Base-by-base conservation (phyloP, 2,888 invertebrate genomes). In the Diaperis boleti region DNA sequence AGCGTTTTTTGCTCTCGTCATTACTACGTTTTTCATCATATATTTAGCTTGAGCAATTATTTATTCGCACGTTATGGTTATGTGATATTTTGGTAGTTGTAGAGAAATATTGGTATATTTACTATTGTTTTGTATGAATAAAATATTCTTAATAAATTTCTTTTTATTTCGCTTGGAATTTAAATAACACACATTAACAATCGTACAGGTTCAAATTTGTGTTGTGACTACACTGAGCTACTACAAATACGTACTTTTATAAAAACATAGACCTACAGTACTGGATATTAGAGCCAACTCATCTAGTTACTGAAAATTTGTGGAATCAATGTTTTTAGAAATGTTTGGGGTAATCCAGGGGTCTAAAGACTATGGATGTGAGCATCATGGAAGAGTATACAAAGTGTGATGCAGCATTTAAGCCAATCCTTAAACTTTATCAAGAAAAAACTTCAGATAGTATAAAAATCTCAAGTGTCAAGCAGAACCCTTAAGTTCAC, bases 21-120 rank as follows among this genome's bases (percentile, higher is more conserved):
- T 84, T 64, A 79, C 84, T 59, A 84, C 85, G 31, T 85, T 85
- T 79, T 85, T 85, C 73, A 79, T 85, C 67, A 82, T 85, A 68
- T 85, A 86, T 76, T 84, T 85, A 74, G 80, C 81, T 54, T 85
- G 77, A 78, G 18, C 42, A 7, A 15, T 20, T 56, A 45, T 42
- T 56, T 57, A 57, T 59, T 56, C 41, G 15, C 14, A 26, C 17
- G 8, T 10, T 10, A 10, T 31, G 6, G 50, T 50, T 31, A n/a
- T n/a, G 33, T 50, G 15, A 50, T 15, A 11, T 50, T 50, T 47
- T 22, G 17, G 44, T 14, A 7, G 15, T 8, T n/a, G n/a, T n/a
- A n/a, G n/a, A 31, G 31, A 14, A n/a, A 33, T 31, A 15, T 6
- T 41, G 17, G n/a, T n/a, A 7, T 18, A 15, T 45, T 13, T 13